These are phyloP conservation scores for Drosophila dives DNA, from an alignment of 2,888 invertebrate species.

Conservation along the genomic window DNA sequence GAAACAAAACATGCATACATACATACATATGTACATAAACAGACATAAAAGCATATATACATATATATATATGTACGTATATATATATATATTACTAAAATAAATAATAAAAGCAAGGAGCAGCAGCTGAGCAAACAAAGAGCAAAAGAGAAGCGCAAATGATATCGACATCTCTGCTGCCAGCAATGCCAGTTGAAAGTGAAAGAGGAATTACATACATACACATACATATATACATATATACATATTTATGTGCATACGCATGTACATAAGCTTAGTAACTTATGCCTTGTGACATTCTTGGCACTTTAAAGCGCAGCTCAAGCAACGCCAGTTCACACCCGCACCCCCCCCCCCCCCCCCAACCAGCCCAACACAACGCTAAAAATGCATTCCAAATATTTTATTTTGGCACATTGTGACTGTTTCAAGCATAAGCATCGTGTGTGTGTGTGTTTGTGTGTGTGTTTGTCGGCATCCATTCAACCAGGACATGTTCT, in stretches of 20 bases:
- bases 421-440: not conserved
- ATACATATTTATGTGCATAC: not conserved
- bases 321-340: not conserved
- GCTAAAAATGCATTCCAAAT: slow-evolving; percentile 1
- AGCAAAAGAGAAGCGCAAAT: slow-evolving; percentile 34
- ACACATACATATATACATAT: no score
- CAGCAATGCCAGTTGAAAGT: slow-evolving; percentile 8
- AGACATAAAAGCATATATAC: not conserved
- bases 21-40: not conserved
- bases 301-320: slow-evolving; percentile 5
- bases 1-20: slow-evolving; percentile 14
- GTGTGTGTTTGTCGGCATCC: not conserved
- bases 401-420: not conserved
- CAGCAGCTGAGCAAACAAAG: slow-evolving; percentile 47
- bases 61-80: not conserved
- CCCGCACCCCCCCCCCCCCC: not conserved
- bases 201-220: slow-evolving; percentile 1
- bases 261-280: not conserved
- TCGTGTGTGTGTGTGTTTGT: not conserved
- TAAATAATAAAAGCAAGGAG: slow-evolving; percentile 44
- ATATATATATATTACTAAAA: slow-evolving; percentile 20
- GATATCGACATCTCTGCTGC: slow-evolving; percentile 30
- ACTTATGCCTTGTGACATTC: not conserved
- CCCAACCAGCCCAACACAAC: not conserved
- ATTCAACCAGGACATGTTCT: slow-evolving; percentile 9